Conservation (phyloP, 2,113 vertebrate species). For the Oceanites oceanicus region DNA sequence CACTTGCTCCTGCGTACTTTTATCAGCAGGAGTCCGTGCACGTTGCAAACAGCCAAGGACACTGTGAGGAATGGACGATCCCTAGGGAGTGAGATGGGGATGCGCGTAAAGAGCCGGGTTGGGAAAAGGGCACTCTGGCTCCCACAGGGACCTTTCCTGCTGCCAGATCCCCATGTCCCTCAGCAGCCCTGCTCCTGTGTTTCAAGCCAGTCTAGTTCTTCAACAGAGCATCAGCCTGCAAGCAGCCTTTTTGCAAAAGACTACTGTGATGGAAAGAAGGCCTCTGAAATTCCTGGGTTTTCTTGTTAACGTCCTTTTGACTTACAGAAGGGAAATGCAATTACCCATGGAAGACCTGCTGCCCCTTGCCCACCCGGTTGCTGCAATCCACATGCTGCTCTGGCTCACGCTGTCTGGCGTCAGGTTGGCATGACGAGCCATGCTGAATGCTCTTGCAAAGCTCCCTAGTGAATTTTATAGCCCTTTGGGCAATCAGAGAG, state of each 20-base stretch:
- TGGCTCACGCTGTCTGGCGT: neutral
- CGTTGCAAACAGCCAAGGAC: rapidly evolving
- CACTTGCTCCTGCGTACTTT: neutral
- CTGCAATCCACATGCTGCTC: neutral
- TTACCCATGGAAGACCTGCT: neutral
- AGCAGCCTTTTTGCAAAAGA: neutral
- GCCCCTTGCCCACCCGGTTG: rapidly evolving
- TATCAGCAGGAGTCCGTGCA: neutral
- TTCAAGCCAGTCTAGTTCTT: neutral
- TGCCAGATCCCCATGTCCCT: neutral
- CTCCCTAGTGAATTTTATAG: neutral
- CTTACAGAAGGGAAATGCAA: neutral
- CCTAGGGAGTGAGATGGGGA: neutral
- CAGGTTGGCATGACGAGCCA: neutral
- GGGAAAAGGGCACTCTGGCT: neutral
- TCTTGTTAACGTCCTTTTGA: neutral
- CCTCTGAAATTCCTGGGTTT: neutral
- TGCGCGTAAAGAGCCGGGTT: neutral
- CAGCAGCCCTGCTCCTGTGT: neutral
- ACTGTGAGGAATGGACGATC: neutral
- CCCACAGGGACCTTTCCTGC: neutral
- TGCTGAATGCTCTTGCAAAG: neutral
- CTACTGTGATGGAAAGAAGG: neutral
- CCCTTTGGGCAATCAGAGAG: neutral
- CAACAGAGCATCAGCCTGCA: neutral